Evolutionary conservation across 2,888 invertebrate genomes (phyloP).

Genomic region (Limenitis camilla): DNA sequence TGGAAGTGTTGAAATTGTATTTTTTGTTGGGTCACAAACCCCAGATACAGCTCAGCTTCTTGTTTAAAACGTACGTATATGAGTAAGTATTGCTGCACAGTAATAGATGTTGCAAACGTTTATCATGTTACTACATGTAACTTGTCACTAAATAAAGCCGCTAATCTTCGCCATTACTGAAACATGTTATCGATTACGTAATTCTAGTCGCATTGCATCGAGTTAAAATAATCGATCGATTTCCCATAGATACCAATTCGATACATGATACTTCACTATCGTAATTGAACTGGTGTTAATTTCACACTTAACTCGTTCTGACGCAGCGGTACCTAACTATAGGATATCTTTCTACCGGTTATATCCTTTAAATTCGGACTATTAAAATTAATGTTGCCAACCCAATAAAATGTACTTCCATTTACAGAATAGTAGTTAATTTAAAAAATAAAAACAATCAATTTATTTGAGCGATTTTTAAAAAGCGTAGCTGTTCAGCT

Average conservation of each 20-base stretch:
- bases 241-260: slow-evolving; percentile 27
- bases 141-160: no score
- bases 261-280: slow-evolving; percentile 28
- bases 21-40: no score
- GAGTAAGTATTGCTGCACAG: no score
- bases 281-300: slow-evolving; percentile 34
- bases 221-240: slow-evolving; percentile 29
- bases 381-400: slow-evolving; percentile 9
- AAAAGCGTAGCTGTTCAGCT: slow-evolving; percentile 1
- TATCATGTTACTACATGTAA: no score
- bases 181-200: slow-evolving; percentile 19
- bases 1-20: no score
- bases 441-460: slow-evolving; percentile 1
- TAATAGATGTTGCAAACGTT: no score
- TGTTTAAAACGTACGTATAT: no score
- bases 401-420: neutral
- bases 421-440: neutral
- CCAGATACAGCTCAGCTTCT: no score
- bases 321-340: slow-evolving; percentile 22
- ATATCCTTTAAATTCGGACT: slow-evolving; percentile 1
- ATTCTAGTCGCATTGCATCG: slow-evolving; percentile 21
- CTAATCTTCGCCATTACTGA: neutral
- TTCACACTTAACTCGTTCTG: slow-evolving; percentile 31
- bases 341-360: slow-evolving; percentile 17
- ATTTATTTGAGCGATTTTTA: slow-evolving; percentile 9